Evolutionary conservation across 2,113 vertebrate species (phyloP).

Genomic region (Xyliphius kryptos): DNA sequence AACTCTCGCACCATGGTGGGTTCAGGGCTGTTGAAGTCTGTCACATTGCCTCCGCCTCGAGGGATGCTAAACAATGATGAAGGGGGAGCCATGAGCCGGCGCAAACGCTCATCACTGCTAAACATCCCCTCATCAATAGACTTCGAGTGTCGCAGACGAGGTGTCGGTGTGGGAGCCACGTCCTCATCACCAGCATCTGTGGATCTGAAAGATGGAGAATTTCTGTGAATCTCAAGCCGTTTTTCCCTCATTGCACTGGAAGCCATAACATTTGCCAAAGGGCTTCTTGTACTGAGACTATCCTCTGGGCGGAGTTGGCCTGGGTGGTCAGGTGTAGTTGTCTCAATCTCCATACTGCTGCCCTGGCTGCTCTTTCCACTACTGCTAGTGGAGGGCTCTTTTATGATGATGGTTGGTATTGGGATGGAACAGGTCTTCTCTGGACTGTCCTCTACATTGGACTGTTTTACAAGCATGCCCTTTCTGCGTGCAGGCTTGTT

Average conservation of each 20-base stretch:
- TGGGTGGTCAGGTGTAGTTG: conserved; percentile 63
- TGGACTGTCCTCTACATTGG: conserved; percentile 83
- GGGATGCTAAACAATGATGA: conserved; percentile 52
- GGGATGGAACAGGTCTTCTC: too few species aligned
- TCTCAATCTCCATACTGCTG: conserved; percentile 85
- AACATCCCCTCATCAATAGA: conserved; percentile 76
- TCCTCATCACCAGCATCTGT: conserved; percentile 81
- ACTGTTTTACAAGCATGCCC: conserved; percentile 83
- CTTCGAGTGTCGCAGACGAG: conserved; percentile 65
- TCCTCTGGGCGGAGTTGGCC: conserved; percentile 76
- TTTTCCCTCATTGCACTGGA: conserved; percentile 75
- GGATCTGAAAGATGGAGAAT: conserved; percentile 80
- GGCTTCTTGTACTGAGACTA: conserved; percentile 61
- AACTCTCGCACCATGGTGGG: conserved; percentile 53
- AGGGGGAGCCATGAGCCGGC: conserved; percentile 60
- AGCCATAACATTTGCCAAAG: conserved; percentile 77
- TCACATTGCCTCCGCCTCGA: conserved; percentile 56
- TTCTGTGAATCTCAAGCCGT: conserved; percentile 74
- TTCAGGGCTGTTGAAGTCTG: conserved; percentile 65
- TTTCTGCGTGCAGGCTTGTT: conserved; percentile 80
- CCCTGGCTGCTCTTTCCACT: conserved; percentile 87
- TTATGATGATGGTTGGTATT: conserved; percentile 88
- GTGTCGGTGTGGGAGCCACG: conserved; percentile 61
- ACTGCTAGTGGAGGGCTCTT: conserved; percentile 88
- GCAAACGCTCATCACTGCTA: conserved; percentile 63